Percentiles rank a stretch among this genome's conserved stretches.
Conservation (phyloP, 2,797 vertebrate species). For the Phataginus tricuspis region DNA sequence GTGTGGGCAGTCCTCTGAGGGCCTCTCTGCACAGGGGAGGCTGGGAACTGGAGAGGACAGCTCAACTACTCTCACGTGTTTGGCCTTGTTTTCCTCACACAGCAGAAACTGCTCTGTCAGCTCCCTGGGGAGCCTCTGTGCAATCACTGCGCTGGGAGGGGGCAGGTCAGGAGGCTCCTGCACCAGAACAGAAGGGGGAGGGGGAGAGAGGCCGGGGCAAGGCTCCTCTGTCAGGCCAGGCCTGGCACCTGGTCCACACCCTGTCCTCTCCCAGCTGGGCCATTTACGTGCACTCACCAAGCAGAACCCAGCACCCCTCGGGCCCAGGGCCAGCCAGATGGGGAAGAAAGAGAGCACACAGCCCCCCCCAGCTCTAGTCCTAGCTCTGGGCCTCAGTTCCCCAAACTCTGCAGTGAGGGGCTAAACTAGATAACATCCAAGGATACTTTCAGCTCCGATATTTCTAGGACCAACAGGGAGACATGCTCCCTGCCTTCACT, state of each 20-base stretch:
- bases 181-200: background rate
- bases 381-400: background rate
- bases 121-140: constrained; percentile 16
- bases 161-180: background rate
- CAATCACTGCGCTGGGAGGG: background rate
- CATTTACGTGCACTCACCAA: background rate
- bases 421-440: background rate
- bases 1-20: background rate
- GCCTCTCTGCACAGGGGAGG: fast-evolving
- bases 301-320: background rate
- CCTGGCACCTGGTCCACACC: background rate
- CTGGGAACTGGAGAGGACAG: background rate
- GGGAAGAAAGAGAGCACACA: background rate
- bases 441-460: background rate
- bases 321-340: background rate
- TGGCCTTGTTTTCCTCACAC: constrained; percentile 48
- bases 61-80: background rate
- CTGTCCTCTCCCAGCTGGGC: background rate
- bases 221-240: background rate
- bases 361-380: background rate
- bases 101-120: constrained; percentile 62
- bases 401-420: background rate
- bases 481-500: background rate
- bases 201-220: background rate
- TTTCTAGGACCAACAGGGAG: background rate